Percentiles rank a stretch among this genome's conserved stretches.
Evolutionary conservation across 2,888 invertebrate species (phyloP).

Genomic region (Minunthozetes semirufus): DNA sequence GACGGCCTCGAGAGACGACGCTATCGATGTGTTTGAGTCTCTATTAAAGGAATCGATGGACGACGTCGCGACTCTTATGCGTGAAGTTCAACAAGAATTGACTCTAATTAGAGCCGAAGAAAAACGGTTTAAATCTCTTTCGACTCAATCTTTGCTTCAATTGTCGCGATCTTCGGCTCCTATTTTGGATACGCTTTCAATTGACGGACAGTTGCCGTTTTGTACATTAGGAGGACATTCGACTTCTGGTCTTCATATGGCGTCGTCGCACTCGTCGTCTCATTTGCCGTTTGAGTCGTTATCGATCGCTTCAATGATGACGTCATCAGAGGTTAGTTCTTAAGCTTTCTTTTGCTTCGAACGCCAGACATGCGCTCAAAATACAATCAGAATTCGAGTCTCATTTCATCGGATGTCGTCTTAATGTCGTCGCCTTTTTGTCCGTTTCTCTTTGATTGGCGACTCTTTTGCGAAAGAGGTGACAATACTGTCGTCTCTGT

Average conservation of each 20-base stretch:
- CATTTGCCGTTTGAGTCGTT: neutral
- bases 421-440: slow-evolving; percentile 32
- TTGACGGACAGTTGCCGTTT: slow-evolving; percentile 34
- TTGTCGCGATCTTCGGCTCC: slow-evolving; percentile 21
- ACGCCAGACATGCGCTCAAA: neutral
- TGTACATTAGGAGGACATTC: slow-evolving; percentile 19
- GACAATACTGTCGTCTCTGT: neutral
- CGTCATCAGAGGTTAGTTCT: slow-evolving; percentile 82
- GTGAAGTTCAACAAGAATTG: slow-evolving; percentile 44
- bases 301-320: slow-evolving; percentile 52
- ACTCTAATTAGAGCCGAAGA: slow-evolving; percentile 43
- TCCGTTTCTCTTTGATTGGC: slow-evolving; percentile 44
- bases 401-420: too few species aligned
- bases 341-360: neutral
- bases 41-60: slow-evolving; percentile 89
- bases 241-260: neutral
- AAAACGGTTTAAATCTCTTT: slow-evolving; percentile 35
- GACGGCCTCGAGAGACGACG: slow-evolving; percentile 56
- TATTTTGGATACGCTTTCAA: slow-evolving; percentile 35
- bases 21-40: slow-evolving; percentile 86
- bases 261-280: neutral
- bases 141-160: slow-evolving; percentile 30
- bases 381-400: too few species aligned
- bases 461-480: slow-evolving; percentile 43
- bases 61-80: slow-evolving; percentile 60